Conservation (phyloP, 2,888 invertebrate genomes). For the Cheilosia scutellata region DNA sequence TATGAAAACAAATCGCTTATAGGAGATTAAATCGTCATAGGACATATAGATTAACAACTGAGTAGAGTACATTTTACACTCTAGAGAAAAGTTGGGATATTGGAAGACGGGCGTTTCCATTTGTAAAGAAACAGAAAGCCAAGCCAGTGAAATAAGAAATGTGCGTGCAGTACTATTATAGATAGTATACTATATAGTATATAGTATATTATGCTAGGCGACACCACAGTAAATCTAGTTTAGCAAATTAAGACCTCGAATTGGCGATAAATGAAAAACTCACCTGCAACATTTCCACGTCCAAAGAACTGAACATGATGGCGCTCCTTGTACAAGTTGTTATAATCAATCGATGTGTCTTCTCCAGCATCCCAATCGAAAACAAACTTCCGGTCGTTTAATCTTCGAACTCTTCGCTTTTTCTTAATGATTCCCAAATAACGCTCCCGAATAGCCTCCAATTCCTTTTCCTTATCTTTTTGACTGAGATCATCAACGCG, state of each 20-base stretch:
- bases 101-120: too few relatives aligned
- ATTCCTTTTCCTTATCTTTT: constrained; percentile 96
- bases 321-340: constrained; percentile 96
- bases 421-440: constrained; percentile 97
- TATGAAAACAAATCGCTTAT: too few relatives aligned
- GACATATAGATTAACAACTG: too few relatives aligned
- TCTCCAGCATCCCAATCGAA: constrained; percentile 99
- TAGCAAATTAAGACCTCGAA: neutral
- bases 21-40: too few relatives aligned
- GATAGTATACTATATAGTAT: too few relatives aligned
- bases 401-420: constrained; percentile 94
- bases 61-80: too few relatives aligned
- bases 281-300: constrained; percentile 94
- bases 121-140: too few relatives aligned
- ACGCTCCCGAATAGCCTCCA: constrained; percentile 97
- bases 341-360: constrained; percentile 99
- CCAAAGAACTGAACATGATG: constrained; percentile 99
- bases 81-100: too few relatives aligned
- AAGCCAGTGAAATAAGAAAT: neutral
- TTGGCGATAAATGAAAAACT: neutral
- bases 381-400: constrained; percentile 99
- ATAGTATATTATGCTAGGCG: too few relatives aligned
- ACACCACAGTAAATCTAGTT: neutral
- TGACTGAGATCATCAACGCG: constrained; percentile 83
- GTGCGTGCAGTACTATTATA: too few relatives aligned